Conservation (phyloP, 2,113 vertebrate genomes). For the Henicopernis longicauda region DNA sequence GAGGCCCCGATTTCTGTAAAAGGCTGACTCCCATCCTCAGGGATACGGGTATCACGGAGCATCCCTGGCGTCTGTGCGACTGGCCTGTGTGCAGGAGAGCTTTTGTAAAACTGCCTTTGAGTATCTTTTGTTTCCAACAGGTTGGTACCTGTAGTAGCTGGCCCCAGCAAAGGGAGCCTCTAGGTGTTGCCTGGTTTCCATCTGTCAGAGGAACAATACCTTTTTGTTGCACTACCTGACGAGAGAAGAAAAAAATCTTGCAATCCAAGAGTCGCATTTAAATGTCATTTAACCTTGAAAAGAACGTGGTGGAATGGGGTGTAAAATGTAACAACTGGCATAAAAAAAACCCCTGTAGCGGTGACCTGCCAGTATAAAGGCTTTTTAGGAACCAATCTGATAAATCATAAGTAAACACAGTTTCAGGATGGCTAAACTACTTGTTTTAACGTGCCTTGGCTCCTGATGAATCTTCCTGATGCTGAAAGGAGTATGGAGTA, state of each 20-base stretch:
- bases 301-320: background rate
- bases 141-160: slow-evolving; percentile 3
- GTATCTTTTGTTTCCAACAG: background rate
- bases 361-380: background rate
- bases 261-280: background rate
- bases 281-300: background rate
- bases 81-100: background rate
- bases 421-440: background rate
- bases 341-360: background rate
- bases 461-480: background rate
- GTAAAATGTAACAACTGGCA: background rate
- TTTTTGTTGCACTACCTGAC: background rate
- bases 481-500: background rate
- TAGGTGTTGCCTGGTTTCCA: background rate
- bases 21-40: background rate
- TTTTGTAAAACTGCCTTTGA: background rate
- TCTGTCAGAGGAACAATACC: background rate
- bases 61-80: background rate
- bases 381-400: background rate
- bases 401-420: background rate
- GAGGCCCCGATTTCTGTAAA: background rate
- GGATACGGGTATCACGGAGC: fast-evolving
- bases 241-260: background rate
- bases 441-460: background rate
- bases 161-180: background rate